phyloP scores from a whole-genome alignment of 2,888 invertebrate species.

The Bombylius major region DNA sequence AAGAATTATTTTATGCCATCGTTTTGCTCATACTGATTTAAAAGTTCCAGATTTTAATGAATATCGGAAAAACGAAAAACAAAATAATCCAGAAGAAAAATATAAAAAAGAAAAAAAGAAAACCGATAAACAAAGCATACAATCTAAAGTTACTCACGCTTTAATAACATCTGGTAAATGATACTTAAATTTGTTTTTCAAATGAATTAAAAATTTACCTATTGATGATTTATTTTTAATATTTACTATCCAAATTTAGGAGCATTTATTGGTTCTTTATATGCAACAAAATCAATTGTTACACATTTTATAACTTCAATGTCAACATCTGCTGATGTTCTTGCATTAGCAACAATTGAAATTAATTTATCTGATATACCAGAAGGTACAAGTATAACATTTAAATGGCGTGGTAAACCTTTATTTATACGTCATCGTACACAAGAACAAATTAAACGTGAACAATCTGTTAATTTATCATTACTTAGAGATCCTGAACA shows the following conservation, averaged over 20 bases:
- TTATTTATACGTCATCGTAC: conserved; percentile 57
- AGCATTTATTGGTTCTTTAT: conserved; percentile 61
- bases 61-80: too few species aligned
- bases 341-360: conserved; percentile 85
- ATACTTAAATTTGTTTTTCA: too few species aligned
- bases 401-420: conserved; percentile 91
- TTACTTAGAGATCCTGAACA: conserved; percentile 73
- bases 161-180: too few species aligned
- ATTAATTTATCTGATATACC: conserved; percentile 75
- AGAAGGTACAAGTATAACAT: conserved; percentile 77
- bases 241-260: not conserved
- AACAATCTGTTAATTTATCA: conserved; percentile 53
- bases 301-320: conserved; percentile 60
- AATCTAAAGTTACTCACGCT: too few species aligned
- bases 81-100: too few species aligned
- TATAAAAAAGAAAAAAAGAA: too few species aligned
- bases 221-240: too few species aligned
- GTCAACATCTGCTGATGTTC: conserved; percentile 76
- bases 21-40: too few species aligned
- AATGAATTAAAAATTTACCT: too few species aligned
- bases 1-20: too few species aligned
- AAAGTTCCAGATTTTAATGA: too few species aligned
- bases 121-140: too few species aligned
- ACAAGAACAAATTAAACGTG: conserved; percentile 58
- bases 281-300: conserved; percentile 66